These are phyloP conservation scores for Drosophila falleni DNA, from an alignment of 2,888 invertebrate genomes.

Conservation along the genomic window DNA sequence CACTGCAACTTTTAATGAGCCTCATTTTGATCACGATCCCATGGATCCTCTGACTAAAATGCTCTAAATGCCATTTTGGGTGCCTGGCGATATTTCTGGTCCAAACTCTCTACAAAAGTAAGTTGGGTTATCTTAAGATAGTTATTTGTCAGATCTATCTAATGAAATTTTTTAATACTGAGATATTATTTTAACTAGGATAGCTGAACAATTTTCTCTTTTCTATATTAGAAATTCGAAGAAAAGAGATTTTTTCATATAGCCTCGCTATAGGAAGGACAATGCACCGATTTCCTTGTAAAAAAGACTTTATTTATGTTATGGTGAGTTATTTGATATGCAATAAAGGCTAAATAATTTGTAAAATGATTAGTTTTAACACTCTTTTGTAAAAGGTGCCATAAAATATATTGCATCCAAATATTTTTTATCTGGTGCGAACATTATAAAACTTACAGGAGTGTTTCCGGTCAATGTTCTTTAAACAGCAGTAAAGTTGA, in stretches of 20 bases:
- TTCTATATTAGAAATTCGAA: no score
- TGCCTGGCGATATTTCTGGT: not conserved
- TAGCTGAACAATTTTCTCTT: not conserved
- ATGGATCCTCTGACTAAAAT: conserved; percentile 1
- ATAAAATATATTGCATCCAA: no score
- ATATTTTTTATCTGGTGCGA: no score
- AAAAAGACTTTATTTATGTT: no score
- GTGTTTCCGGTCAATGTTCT: not conserved
- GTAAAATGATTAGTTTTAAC: no score
- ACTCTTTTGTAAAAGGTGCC: no score
- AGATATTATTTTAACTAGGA: not conserved
- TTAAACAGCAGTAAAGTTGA: not conserved
- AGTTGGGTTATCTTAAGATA: not conserved
- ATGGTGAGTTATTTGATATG: not conserved
- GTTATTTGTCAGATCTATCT: not conserved
- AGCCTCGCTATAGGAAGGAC: no score
- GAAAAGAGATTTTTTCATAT: no score
- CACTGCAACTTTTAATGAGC: conserved; percentile 35
- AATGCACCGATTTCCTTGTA: not conserved
- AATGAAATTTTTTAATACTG: not conserved
- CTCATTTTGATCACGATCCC: conserved; percentile 22
- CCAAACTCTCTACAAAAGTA: not conserved
- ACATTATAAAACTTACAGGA: not conserved
- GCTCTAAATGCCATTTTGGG: not conserved
- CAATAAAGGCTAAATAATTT: no score